phyloP scores from a whole-genome alignment of 2,113 vertebrate species.

The Mugil cephalus region DNA sequence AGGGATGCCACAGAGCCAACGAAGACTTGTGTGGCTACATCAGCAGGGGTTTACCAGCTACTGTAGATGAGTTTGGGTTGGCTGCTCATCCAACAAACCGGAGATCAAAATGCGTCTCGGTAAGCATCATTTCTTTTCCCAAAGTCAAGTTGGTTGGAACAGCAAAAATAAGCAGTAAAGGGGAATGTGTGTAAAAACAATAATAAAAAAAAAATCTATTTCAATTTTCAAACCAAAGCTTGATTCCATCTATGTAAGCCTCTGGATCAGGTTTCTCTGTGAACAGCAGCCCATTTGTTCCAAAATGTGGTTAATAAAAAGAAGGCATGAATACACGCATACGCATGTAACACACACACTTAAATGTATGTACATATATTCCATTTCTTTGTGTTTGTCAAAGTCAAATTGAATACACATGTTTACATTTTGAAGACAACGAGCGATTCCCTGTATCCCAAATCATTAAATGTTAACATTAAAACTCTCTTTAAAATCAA shows the following conservation, averaged over 20 bases:
- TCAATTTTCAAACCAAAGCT: constrained; percentile 64
- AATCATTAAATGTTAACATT: background rate
- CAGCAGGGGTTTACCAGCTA: constrained; percentile 68
- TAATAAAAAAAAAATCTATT: constrained; percentile 19
- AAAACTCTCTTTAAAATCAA: background rate
- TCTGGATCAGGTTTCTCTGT: constrained; percentile 77
- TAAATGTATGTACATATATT: background rate
- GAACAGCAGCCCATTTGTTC: constrained; percentile 77
- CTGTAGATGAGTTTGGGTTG: constrained; percentile 56
- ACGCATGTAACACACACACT: constrained; percentile 26
- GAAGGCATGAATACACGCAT: constrained; percentile 47
- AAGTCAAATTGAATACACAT: background rate
- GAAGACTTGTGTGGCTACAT: constrained; percentile 65
- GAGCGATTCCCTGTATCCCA: background rate
- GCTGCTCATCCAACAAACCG: constrained; percentile 49
- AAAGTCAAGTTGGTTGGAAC: constrained; percentile 36
- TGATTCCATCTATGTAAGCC: constrained; percentile 74
- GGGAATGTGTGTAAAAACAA: constrained; percentile 35
- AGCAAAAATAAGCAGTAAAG: constrained; percentile 60
- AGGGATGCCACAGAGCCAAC: constrained; percentile 58
- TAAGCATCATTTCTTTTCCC: constrained; percentile 46
- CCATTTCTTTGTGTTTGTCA: background rate
- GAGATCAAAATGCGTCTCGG: constrained; percentile 44
- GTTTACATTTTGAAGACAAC: background rate
- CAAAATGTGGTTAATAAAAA: constrained; percentile 71